Conservation (phyloP, 2,888 invertebrate genomes). For the Griposia aprilina region DNA sequence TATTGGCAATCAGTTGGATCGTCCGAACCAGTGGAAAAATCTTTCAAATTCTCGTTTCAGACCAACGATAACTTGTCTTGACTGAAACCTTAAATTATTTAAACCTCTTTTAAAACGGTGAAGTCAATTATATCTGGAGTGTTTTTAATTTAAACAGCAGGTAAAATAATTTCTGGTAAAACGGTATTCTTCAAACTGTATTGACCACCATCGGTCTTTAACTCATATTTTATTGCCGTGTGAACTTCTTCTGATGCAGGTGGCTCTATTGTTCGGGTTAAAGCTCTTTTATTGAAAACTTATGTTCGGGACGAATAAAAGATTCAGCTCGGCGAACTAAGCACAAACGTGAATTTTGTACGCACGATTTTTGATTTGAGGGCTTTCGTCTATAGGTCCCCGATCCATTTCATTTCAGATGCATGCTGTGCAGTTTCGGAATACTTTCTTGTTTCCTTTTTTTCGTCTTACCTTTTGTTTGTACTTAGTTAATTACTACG, state of each 20-base stretch:
- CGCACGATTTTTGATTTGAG: constrained; percentile 61
- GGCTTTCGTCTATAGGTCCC: constrained; percentile 32
- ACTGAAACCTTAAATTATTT: constrained; percentile 21
- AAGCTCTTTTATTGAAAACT: constrained; percentile 67
- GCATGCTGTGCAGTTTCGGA: constrained; percentile 38
- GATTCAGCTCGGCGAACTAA: constrained; percentile 51
- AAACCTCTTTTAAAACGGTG: constrained; percentile 2
- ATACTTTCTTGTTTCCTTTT: constrained; percentile 2
- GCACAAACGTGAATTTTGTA: constrained; percentile 53
- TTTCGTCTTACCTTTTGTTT: neutral
- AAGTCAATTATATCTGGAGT: constrained; percentile 23
- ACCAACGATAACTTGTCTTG: neutral
- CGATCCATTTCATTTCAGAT: constrained; percentile 32
- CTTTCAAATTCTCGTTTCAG: neutral
- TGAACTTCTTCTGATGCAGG: constrained; percentile 77
- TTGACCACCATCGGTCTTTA: constrained; percentile 63
- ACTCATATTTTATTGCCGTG: constrained; percentile 80
- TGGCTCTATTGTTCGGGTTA: constrained; percentile 74
- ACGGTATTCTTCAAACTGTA: constrained; percentile 38
- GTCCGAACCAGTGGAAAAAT: neutral
- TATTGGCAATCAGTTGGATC: neutral
- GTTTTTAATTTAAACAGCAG: constrained; percentile 21
- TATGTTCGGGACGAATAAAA: constrained; percentile 56
- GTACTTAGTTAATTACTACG: constrained; percentile 16
- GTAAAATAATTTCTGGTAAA: constrained; percentile 22